Evolutionary conservation across 2,797 vertebrate species (phyloP), one percentile per base, ranked within the genome.

Genomic region (Tauraco hartlaubi): DNA sequence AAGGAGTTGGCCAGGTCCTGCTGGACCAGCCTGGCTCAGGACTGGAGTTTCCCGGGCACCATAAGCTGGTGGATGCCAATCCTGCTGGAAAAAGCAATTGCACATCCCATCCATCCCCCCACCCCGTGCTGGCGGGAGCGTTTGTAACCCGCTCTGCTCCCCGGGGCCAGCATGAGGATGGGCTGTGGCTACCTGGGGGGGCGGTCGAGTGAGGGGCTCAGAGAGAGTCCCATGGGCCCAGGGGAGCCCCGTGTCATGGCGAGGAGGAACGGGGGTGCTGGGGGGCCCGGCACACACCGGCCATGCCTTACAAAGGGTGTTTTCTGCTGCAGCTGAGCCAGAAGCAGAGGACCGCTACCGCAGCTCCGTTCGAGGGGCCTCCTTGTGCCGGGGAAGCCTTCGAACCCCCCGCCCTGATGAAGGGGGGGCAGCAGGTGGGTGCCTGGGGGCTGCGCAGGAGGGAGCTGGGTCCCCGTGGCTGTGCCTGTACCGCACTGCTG

Each of bases 361-460:
- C n/a, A 99, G 98, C 97, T 99, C 99, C 2, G 77, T 99, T 89
- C 98, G 98, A 12, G 98, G 98, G 22, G 97, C 98, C 1, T 98
- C 99, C 43, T 81, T 98, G 11, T 98, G 98, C 84, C 98, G 98
- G 73, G 96, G 98, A 90, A 98, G 94, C 84, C 48, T 98, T 25
- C 97, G 98, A 37, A 98, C 98, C 84, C 98, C 98, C 76, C 98
- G 98, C 92, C 97, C 98, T 0, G 99, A 99, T 29, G 98, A 99
- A 74, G 98, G 97, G 92, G 99, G 98, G 73, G 97, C 98, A 48
- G 98, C 99, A n/a, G 97, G 98, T 98, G 68, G 82, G 96, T 52
- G 63, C 8, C 2, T 0, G 25, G 41, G 59, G 56, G 59, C 51
- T 59, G 39, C 0, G 2, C 4, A 2, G 25, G 21, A 26, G 39